Evolutionary conservation across 2,113 vertebrate genomes (phyloP).

Genomic region (Psettodes erumei): DNA sequence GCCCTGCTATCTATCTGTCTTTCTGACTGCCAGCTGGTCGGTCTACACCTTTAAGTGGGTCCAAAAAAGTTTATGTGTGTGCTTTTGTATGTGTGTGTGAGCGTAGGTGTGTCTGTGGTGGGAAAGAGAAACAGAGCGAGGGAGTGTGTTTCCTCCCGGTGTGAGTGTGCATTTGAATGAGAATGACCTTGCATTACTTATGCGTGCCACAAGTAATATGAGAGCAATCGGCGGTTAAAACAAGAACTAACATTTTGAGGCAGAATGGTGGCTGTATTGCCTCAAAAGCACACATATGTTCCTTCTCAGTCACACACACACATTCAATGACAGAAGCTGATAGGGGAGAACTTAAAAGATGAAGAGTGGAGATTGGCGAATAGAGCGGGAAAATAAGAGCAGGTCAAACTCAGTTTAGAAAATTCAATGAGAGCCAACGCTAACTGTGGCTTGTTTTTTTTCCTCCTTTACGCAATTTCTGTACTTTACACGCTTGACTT

Average conservation of each 20-base stretch:
- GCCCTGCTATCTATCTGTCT: constrained; percentile 48
- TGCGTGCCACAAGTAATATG: constrained; percentile 77
- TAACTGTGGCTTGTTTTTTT: constrained; percentile 64
- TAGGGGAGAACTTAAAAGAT: constrained; percentile 47
- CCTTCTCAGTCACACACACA: constrained; percentile 10
- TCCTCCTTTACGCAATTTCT: constrained; percentile 40
- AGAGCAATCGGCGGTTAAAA: constrained; percentile 70
- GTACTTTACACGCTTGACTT: constrained; percentile 58
- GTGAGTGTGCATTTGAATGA: constrained; percentile 80
- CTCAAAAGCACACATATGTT: constrained; percentile 44
- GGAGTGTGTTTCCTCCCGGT: constrained; percentile 73
- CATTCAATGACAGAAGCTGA: constrained; percentile 36
- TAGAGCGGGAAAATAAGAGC: constrained; percentile 37
- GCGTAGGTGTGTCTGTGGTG: constrained; percentile 69
- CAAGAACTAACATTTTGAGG: constrained; percentile 67
- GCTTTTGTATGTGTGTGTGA: constrained; percentile 26
- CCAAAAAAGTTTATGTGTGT: constrained; percentile 31
- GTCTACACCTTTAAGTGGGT: constrained; percentile 29
- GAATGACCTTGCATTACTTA: constrained; percentile 81
- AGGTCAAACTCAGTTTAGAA: constrained; percentile 65
- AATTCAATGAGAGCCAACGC: constrained; percentile 47
- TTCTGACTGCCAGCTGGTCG: constrained; percentile 43
- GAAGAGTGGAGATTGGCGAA: constrained; percentile 40
- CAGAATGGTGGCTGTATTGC: constrained; percentile 58
- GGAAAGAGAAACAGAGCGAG: constrained; percentile 67